Evolutionary conservation across 2,797 vertebrate species (phyloP).

Genomic region (Platyrinchus mystaceus): DNA sequence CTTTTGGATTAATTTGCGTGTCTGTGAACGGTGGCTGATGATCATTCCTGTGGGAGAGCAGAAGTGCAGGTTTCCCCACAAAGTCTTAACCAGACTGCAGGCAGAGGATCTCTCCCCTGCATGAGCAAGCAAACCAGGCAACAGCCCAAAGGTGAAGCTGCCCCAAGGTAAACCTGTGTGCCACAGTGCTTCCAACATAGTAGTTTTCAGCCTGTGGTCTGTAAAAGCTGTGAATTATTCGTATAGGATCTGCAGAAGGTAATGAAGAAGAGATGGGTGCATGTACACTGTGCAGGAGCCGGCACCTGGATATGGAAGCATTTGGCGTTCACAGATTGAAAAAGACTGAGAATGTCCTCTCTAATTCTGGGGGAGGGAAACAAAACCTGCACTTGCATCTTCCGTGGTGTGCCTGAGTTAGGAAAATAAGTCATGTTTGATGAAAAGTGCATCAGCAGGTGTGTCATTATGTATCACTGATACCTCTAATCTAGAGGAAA

Average conservation of each 20-base stretch:
- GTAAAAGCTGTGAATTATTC: not conserved
- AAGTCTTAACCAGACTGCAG: not conserved
- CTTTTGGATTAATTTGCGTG: not conserved
- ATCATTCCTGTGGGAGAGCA: not conserved
- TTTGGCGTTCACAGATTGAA: not conserved
- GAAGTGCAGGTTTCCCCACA: not conserved
- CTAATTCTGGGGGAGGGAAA: not conserved
- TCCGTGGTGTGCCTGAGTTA: not conserved
- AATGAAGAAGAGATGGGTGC: not conserved
- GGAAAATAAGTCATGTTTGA: not conserved
- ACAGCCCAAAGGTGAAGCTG: not conserved
- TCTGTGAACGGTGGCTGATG: not conserved
- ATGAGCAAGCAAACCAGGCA: not conserved
- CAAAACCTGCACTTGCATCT: not conserved
- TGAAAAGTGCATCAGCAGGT: not conserved
- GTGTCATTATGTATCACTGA: not conserved
- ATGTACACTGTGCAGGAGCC: not conserved
- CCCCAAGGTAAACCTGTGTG: not conserved
- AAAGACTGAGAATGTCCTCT: not conserved
- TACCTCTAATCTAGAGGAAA: not conserved
- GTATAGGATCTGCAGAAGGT: not conserved
- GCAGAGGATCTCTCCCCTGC: not conserved
- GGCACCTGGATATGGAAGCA: rapidly evolving
- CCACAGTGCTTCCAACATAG: not conserved
- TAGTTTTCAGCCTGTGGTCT: not conserved